Evolutionary conservation across 1,140 invertebrate species (phyloP), one percentile per base, ranked within the genome.

Genomic region (Probaryconus sp.): DNA sequence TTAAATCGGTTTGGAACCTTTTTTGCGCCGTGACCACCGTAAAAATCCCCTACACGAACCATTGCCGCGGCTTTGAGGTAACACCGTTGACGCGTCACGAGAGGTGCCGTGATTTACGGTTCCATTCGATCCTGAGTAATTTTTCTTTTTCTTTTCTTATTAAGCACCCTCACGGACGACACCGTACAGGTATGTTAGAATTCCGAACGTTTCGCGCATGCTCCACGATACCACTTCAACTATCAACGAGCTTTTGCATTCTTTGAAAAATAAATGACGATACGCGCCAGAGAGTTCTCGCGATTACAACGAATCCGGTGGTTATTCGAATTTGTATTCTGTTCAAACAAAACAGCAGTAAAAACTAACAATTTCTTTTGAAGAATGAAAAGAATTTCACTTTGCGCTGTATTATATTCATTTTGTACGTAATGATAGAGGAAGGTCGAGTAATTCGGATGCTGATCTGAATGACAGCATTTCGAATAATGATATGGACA

Each of bases 21-120:
- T 61, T 61, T 55, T 35, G 17, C 30, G 1, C 10, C 65, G 21
- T 33, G 48, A 51, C 43, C 45, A 51, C 42, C 40, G 45, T 58
- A 61, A 38, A 51, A 60, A 43, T 43, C 33, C 30, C 56, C 55
- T 51, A 40, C 64, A 70, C 40, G 56, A 26, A 58, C 47, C 55
- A 55, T 69, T 76, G 64, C 60, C 67, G 45, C 24, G 67, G 43
- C 16, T 55, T 11, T 14, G 35, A 37, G 16, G 5, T 26, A 50
- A 47, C 40, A 21, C 33, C 40, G 71, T 55, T 65, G 64, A 58
- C 72, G 78, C 42, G 72, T 70, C 68, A 71, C 67, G 78, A 78
- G 61, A 76, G 65, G 35, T 67, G 55, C 50, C 28, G 63, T 75
- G 72, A 75, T 75, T 75, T 75, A 75, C 60, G 56, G 45, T 68